A percentile compares a stretch with the other conserved stretches of the same genome.
These are phyloP conservation scores for Lipotes vexillifer DNA, from an alignment of 2,113 vertebrate genomes.

Conservation along the genomic window DNA sequence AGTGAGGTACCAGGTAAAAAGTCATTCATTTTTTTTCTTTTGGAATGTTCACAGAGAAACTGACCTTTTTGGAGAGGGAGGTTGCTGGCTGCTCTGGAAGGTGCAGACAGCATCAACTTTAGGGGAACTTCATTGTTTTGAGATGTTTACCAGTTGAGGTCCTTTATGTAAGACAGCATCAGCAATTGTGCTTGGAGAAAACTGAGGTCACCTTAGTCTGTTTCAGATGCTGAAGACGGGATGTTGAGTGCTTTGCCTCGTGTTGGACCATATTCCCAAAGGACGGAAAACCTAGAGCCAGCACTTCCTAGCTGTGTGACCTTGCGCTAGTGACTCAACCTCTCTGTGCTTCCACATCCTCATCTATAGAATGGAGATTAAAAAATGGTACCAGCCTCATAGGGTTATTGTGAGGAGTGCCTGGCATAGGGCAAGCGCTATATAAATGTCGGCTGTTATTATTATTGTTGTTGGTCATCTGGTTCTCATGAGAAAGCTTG, in stretches of 20 bases:
- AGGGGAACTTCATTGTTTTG: not conserved
- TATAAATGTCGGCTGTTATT: not conserved
- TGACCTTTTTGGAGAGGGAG: not conserved
- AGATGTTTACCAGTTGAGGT: no score
- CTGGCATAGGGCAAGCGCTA: not conserved
- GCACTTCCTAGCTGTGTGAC: not conserved
- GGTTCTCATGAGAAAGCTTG: not conserved
- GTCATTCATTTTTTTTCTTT: no score
- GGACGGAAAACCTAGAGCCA: not conserved
- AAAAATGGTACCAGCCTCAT: not conserved
- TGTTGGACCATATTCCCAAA: rapidly evolving
- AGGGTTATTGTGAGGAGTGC: not conserved
- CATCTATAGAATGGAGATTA: not conserved
- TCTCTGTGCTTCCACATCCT: not conserved
- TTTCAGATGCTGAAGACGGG: not conserved
- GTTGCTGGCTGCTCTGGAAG: not conserved
- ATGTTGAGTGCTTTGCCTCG: not conserved
- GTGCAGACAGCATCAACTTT: not conserved
- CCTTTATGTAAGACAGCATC: not conserved
- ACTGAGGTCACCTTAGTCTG: not conserved
- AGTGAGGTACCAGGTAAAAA: not conserved
- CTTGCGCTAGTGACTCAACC: not conserved
- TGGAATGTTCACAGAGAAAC: not conserved
- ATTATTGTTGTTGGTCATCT: not conserved
- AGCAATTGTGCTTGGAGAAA: not conserved